Evolutionary conservation across 2,113 vertebrate species (phyloP), one percentile per base, ranked within the genome.

Genomic region (Thalassoma bifasciatum): DNA sequence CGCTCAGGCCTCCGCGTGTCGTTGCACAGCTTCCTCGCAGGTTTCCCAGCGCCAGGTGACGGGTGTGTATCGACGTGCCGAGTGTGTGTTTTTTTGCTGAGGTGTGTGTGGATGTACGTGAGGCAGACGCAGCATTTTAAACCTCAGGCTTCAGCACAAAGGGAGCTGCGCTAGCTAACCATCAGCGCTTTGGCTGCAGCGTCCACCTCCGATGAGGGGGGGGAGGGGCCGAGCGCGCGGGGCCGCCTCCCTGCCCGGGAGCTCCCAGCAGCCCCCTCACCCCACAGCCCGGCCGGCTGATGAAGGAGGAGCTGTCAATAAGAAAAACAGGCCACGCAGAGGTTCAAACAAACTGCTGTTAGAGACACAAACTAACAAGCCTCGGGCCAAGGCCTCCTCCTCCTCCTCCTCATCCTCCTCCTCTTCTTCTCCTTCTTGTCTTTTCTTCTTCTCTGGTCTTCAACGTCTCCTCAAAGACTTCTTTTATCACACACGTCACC

Each of bases 51-150:
- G 0, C 84, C 80, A 86, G 90, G 79, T 84, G 85, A 86, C 13
- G 64, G 66, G 61, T 80, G 70, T 67, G 68, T 84, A 67, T 90
- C 40, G 68, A 73, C n/a, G 62, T 68, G 16, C 46, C 11, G 1
- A 24, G 42, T 38, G 62, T 75, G 71, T 71, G 65, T 75, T 86
- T 75, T 86, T 86, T 66, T 87, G 88, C 84, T 89, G 86, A 91
- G 49, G 50, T 53, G 63, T 49, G 54, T 56, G 66, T 37, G 65
- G 1, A 5, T 1, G 53, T 76, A 4, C 8, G 79, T 80, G 78
- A 82, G 90, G 87, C 91, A 86, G 72, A 93, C 88, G 54, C 92
- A 93, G 93, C 92, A 89, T 42, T 94, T 94, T 90, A 91, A 91
- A 88, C 79, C 85, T 71, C 5, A 36, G 68, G 79, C 74, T 93